Percentiles rank a stretch among this genome's conserved stretches.
These are phyloP conservation scores for Stegophylla sp. DNA, from an alignment of 2,888 invertebrate genomes.

Conservation along the genomic window DNA sequence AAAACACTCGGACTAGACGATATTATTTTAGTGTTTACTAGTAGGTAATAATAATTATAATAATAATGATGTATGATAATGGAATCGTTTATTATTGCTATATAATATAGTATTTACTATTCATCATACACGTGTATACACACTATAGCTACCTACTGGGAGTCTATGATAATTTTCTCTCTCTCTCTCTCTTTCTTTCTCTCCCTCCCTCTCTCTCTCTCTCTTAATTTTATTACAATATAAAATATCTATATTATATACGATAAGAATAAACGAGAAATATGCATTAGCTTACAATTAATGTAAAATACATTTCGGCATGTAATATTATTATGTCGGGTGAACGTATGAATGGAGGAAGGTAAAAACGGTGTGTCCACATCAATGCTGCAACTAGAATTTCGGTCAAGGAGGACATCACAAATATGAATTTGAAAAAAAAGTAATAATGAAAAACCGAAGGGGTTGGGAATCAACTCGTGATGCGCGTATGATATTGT, in stretches of 20 bases:
- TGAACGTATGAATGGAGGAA: too few species aligned
- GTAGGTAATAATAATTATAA: slow-evolving; percentile 13
- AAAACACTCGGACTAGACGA: not conserved
- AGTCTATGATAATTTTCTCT: not conserved
- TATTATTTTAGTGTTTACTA: slow-evolving; percentile 2
- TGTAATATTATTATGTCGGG: too few species aligned
- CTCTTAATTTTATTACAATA: not conserved
- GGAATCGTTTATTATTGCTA: slow-evolving; percentile 38
- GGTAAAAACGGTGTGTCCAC: too few species aligned
- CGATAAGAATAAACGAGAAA: slow-evolving; percentile 2
- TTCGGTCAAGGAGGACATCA: too few species aligned
- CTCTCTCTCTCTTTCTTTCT: too few species aligned
- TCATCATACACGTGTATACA: not conserved
- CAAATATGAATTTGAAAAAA: too few species aligned
- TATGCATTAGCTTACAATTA: slow-evolving; percentile 26
- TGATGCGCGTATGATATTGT: too few species aligned
- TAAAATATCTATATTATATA: slow-evolving; percentile 4
- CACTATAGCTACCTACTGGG: not conserved
- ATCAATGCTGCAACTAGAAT: too few species aligned
- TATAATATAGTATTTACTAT: slow-evolving; percentile 31
- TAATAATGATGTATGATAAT: slow-evolving; percentile 27
- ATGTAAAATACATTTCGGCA: not conserved
- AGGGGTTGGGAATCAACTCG: too few species aligned
- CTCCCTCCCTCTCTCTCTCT: too few species aligned
- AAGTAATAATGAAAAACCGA: too few species aligned